Conservation (phyloP, 2,797 vertebrate species). For the Lagocephalus sceleratus region DNA sequence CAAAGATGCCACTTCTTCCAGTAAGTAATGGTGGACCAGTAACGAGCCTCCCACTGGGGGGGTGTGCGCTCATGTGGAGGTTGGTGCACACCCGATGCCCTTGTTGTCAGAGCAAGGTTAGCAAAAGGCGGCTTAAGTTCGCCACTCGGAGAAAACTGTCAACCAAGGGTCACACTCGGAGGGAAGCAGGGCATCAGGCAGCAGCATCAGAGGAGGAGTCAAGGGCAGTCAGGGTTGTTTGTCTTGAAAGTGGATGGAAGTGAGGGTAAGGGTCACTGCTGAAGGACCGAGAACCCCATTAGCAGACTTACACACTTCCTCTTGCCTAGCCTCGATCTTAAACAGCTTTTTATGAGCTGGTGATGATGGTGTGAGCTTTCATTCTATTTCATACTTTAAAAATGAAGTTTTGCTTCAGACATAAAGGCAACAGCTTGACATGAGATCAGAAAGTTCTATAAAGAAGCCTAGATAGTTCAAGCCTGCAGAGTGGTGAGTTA, state of each 20-base stretch:
- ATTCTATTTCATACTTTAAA: neutral
- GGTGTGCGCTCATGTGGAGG: conserved; percentile 41
- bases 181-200: conserved; percentile 47
- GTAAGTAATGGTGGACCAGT: conserved; percentile 37
- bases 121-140: conserved; percentile 54
- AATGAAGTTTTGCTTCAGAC: too few species aligned
- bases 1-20: conserved; percentile 29
- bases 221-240: conserved; percentile 66
- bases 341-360: conserved; percentile 32
- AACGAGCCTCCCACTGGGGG: conserved; percentile 51
- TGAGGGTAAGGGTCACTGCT: conserved; percentile 57
- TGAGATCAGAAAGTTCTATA: conserved; percentile 1
- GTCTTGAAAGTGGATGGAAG: conserved; percentile 55
- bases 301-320: conserved; percentile 66
- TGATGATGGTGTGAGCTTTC: conserved; percentile 10
- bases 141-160: conserved; percentile 66
- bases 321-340: conserved; percentile 56
- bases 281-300: conserved; percentile 66
- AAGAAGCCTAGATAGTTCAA: conserved; percentile 3
- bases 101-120: conserved; percentile 66
- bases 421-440: neutral
- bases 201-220: conserved; percentile 63
- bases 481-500: neutral
- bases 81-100: conserved; percentile 71
- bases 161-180: conserved; percentile 56